These are phyloP conservation scores for Aphodius granarius DNA, from an alignment of 2,888 invertebrate species.

Conservation along the genomic window DNA sequence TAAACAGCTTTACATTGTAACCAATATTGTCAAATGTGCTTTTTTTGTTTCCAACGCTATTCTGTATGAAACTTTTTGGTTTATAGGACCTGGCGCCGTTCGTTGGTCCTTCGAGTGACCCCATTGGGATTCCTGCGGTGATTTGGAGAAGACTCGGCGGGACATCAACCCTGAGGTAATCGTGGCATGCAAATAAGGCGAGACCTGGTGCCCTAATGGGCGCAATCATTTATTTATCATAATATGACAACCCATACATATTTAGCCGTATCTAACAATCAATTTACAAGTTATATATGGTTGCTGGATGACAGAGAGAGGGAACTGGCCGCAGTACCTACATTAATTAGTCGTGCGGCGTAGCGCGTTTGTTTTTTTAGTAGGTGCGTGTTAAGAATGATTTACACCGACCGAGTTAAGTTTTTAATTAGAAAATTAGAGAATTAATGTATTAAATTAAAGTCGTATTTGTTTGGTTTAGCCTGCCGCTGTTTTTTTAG, in stretches of 20 bases:
- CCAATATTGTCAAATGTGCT: too few relatives aligned
- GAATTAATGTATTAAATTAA: not conserved
- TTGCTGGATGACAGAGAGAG: not conserved
- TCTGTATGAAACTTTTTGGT: too few relatives aligned
- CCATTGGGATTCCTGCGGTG: slow-evolving; percentile 24
- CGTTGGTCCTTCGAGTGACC: not conserved
- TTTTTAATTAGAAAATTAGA: not conserved
- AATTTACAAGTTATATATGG: not conserved
- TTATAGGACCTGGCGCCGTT: not conserved
- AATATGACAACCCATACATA: slow-evolving; percentile 16
- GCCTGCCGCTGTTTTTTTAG: not conserved
- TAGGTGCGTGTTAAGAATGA: not conserved
- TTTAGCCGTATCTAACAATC: not conserved
- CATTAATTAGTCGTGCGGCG: not conserved
- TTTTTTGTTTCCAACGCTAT: too few relatives aligned
- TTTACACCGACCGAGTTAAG: not conserved
- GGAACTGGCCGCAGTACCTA: not conserved
- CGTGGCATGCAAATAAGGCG: slow-evolving; percentile 9
- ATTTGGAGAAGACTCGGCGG: slow-evolving; percentile 27
- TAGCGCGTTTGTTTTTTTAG: not conserved
- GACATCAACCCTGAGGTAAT: slow-evolving; percentile 27
- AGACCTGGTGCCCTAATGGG: slow-evolving; percentile 29
- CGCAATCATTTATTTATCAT: slow-evolving; percentile 24
- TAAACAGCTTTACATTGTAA: too few relatives aligned
- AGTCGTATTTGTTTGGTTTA: not conserved